phyloP scores from a whole-genome alignment of 2,888 invertebrate genomes.

The Nephrotoma flavescens region DNA sequence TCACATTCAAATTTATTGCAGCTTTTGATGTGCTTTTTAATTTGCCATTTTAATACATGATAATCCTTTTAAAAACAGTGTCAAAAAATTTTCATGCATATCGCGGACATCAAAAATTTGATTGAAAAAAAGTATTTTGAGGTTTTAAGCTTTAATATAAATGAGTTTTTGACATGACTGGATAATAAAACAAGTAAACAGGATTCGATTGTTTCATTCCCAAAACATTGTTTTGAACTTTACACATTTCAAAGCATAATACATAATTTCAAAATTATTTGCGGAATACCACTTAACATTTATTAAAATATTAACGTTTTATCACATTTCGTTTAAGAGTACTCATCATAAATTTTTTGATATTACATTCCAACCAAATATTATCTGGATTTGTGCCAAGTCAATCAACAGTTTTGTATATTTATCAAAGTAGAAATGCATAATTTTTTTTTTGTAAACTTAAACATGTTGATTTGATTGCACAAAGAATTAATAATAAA shows the following conservation, averaged over 20 bases:
- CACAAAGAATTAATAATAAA: too few species aligned
- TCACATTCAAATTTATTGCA: not conserved
- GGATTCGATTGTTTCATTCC: too few species aligned
- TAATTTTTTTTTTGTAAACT: not conserved
- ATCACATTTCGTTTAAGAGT: not conserved
- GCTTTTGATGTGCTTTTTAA: not conserved
- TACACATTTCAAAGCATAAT: too few species aligned
- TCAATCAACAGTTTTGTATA: not conserved
- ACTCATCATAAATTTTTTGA: not conserved
- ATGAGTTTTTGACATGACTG: too few species aligned
- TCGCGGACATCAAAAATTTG: too few species aligned
- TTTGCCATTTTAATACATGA: not conserved
- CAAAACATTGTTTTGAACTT: too few species aligned
- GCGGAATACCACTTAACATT: too few species aligned
- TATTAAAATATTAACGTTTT: too few species aligned
- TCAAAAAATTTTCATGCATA: not conserved
- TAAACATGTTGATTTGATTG: not conserved
- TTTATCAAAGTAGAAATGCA: not conserved
- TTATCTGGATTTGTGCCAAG: not conserved
- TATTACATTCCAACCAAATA: not conserved
- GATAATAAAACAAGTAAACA: too few species aligned
- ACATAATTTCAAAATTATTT: too few species aligned
- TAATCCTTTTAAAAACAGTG: not conserved
- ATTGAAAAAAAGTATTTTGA: too few species aligned
- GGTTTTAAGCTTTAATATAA: too few species aligned